Evolutionary conservation across 2,888 invertebrate genomes (phyloP), one percentile per base, ranked within the genome.

Genomic region (Drosophila melanosoma): DNA sequence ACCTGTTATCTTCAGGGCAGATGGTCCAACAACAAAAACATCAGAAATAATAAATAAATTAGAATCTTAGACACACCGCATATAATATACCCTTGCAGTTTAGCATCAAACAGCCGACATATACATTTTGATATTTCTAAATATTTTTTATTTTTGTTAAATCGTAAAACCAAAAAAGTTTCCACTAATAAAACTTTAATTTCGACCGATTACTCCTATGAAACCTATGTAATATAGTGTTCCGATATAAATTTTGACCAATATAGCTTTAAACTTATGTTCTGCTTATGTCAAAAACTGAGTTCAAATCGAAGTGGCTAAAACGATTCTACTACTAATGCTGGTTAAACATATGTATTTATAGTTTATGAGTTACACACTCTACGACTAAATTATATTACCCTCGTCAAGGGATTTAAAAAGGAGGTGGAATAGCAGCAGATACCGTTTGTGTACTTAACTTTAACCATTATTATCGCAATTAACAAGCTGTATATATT

Each of bases 401-500:
- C 23, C 45, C 45, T 8, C 23, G 15, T 8, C 3, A 15, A 11
- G 20, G 42, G n/a, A 6, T 42, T 42, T 42, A 6, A 42, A 11
- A 42, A 23, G 23, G 8, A 38, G 49, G 38, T 11, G 42, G 15
- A 15, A 40, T 15, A 17, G 29, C 51, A 32, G 40, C 10, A n/a
- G 32, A 49, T 51, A 35, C 3, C 49, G 10, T 40, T 23, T 58
- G 42, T 64, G 76, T 71, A 74, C 65, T 62, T 71, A 35, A 60
- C 32, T 60, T 57, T 23, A 10, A 29, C 20, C 20, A 32, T 66
- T 63, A 61, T 74, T 74, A 36, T 72, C 51, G 33, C 48, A 56
- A 79, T 83, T 83, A 83, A 59, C 86, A 63, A 63, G 29, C 33
- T 23, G 49, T 67, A 15, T 56, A 69, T 26, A 2, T 29, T 81